A percentile compares a stretch with the other conserved stretches of the same genome.
These are phyloP conservation scores for Bubo scandiacus DNA, from an alignment of 2,113 vertebrate genomes.

Conservation along the genomic window DNA sequence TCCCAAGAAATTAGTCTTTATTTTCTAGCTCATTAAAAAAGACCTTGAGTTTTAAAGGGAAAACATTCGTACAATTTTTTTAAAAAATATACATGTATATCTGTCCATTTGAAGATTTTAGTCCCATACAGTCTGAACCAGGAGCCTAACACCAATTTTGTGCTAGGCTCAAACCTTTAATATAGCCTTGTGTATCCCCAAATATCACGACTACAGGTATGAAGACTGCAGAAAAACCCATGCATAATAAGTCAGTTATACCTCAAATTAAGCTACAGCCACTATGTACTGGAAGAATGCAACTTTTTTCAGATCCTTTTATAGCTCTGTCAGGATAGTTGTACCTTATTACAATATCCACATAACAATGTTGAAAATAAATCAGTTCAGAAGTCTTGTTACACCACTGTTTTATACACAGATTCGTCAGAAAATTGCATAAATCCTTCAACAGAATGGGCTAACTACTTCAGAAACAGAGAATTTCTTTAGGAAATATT, in stretches of 20 bases:
- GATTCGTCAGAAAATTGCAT: background rate
- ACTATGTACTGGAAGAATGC: background rate
- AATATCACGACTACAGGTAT: background rate
- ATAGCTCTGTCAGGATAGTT: background rate
- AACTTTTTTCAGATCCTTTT: background rate
- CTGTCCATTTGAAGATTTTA: background rate
- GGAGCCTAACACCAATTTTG: background rate
- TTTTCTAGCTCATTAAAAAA: constrained; percentile 70
- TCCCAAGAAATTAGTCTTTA: constrained; percentile 68
- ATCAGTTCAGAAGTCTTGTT: background rate
- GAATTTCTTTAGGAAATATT: background rate
- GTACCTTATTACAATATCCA: background rate
- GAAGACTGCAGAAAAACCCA: background rate
- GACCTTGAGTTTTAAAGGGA: constrained; percentile 59
- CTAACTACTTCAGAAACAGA: background rate
- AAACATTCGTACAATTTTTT: background rate
- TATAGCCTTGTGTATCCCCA: background rate
- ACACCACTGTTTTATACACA: rapidly evolving
- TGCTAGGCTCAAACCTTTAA: background rate
- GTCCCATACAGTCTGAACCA: background rate
- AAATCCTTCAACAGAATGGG: background rate
- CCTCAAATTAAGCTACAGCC: background rate
- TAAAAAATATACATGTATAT: background rate
- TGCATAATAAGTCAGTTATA: background rate
- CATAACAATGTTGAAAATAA: background rate